Evolutionary conservation across 2,797 vertebrate species (phyloP), one percentile per base, ranked within the genome.

Genomic region (Aphelocoma californica): DNA sequence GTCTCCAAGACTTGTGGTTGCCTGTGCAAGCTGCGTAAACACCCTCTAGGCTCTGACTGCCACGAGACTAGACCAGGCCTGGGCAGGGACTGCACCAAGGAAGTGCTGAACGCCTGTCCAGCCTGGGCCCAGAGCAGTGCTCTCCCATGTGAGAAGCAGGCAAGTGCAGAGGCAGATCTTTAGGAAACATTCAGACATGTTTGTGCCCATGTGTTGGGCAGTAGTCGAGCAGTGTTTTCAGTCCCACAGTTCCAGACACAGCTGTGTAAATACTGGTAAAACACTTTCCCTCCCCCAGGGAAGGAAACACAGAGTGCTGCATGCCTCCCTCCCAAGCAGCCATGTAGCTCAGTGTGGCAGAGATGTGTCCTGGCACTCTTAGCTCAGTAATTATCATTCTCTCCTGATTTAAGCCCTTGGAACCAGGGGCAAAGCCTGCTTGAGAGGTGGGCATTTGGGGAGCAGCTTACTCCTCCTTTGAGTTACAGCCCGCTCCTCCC

Each of bases 291-390:
- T 65, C 26, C 60, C 18, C 1, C n/a, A 51, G 36, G 42, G 70
- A 47, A 62, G 74, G 19, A 69, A 60, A 18, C 10, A 11, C 2
- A 17, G 42, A 9, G 70, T 7, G 29, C 50, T 45, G 45, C 45
- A 57, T 9, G 38, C 62, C 12, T 7, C 44, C 9, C 36, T 62
- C 44, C 18, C 21, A 24, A 21, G 60, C 36, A 79, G 38, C 29
- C 24, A 8, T 0, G 0, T 4, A 58, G 64, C 71, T 79, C 54
- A 28, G 58, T 3, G 6, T 40, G 18, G 10, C 31, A 9, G 23
- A 61, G n/a, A n/a, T 45, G 28, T 2, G 20, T n/a, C 21, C 18
- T 1, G 2, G 31, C 34, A 20, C 42, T 54, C 54, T 56, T 8
- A 25, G 16, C 57, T 88, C 34, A 54, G 51, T 36, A 18, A 18